Evolutionary conservation across 2,113 vertebrate genomes (phyloP), one percentile per base, ranked within the genome.

Genomic region (Oncorhynchus tshawytscha): DNA sequence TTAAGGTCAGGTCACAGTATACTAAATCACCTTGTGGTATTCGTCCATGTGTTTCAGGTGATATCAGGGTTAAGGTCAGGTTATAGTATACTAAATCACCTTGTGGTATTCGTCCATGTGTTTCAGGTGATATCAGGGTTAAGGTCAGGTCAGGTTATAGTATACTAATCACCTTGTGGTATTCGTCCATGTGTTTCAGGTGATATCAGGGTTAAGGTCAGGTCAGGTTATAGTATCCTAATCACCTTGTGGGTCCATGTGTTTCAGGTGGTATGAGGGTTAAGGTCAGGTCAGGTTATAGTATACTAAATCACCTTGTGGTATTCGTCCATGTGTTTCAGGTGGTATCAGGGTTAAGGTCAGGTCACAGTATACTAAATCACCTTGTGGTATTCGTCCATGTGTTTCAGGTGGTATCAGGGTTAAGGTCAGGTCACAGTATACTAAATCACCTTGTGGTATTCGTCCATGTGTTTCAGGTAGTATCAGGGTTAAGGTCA

Each of bases 301-400:
- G 48, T 18, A 45, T 49, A 1, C 51, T 8, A 76, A 76, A 79
- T 85, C 59, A 99, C 98, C 95, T 98, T 96, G 91, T 99, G 96
- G 86, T 96, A 97, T 72, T 99, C 96, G 2, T 97, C 95, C 98
- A 99, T 99, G 91, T 94, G 94, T 87, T 98, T 99, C 13, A 99
- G 94, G 82, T 99, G 98, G 86, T 95, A 39, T 39, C 1, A 39
- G 7, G 34, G 34, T 39, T 39, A 39, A 39, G 6, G 34, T 39
- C 7, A 39, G 34, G 39, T 70, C 9, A 22, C 31, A 24, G 34
- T 13, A 45, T 49, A 1, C 48, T 5, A 76, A 76, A 78, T 85
- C 57, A 99, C 98, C 95, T 98, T 96, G 91, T 99, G 96, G 86
- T 96, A 97, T 72, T 99, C 96, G 2, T 97, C 95, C 98, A 99